Base-by-base conservation (phyloP, 2,888 invertebrate genomes). In the Amaurobius ferox region DNA sequence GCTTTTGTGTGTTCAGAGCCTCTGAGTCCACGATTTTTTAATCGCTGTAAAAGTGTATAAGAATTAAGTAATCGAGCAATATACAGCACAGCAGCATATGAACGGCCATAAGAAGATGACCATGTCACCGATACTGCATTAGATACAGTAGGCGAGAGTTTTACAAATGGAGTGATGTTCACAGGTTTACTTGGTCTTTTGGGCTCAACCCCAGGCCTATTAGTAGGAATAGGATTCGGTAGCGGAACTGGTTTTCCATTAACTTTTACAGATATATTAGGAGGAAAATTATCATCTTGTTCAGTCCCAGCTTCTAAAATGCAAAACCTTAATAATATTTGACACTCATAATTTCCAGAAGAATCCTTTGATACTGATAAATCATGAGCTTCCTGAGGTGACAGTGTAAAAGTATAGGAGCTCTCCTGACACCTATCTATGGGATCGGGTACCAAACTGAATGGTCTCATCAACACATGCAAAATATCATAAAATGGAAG, bases 161-260 rank as follows among this genome's bases (percentile, higher is more conserved):
- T 96, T 11, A 96, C 95, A 89, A 95, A 93, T 0, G 95, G 94
- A 1, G 98, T 98, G 86, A 99, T 96, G 92, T 99, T 98, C 2
- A 99, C 97, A 0, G 99, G 99, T 73, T 97, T 93, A 1, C 98
- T 97, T 1, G 98, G 98, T 89, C 99, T 94, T 92, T 98, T 98
- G 72, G 98, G 97, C 91, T 99, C 98, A 13, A 97, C 97, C 29
- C 97, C 97, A 1, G 97, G 98, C 91, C 98, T 97, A 92, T 98
- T 98, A 83, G 98, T 98, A 71, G 98, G 98, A 92, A 99, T 97
- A 81, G 97, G 96, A 92, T 97, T 97, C 89, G 98, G 98, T 90
- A 98, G 92, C 86, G 96, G 95, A 90, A 96, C 96, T 90, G 95
- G 93, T 93, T 97, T 97, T 90, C 95, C 95, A 92, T 98, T 98